phyloP scores from a whole-genome alignment of 1,140 invertebrate species.

The Bombus breviceps region DNA sequence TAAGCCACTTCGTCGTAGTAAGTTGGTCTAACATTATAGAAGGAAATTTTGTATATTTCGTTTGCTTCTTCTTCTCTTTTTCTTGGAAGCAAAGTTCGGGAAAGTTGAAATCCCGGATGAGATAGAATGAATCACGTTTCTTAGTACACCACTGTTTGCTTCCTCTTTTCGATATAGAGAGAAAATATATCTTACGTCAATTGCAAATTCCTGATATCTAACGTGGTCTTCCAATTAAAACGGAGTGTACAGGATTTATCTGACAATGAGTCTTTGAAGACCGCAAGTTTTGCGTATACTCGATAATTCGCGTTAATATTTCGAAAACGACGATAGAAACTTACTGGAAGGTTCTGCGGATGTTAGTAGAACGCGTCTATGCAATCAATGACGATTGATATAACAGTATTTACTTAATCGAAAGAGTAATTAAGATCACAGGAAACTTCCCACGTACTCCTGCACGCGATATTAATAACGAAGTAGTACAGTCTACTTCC shows the following conservation, averaged over 20 bases:
- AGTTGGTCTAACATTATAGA: not conserved
- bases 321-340: not conserved
- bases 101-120: not conserved
- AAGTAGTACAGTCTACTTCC: not conserved
- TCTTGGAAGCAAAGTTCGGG: not conserved
- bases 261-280: not conserved
- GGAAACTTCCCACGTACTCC: not conserved
- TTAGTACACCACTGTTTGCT: not conserved
- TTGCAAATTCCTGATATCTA: not conserved
- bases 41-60: not conserved
- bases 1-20: not conserved
- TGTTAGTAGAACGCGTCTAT: not conserved
- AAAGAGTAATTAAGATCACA: conserved; percentile 5
- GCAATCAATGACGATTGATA: not conserved
- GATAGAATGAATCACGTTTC: conserved; percentile 1
- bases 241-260: not conserved
- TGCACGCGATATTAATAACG: conserved; percentile 6
- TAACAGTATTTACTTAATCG: not conserved
- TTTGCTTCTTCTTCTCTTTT: not conserved
- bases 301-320: not conserved
- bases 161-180: not conserved
- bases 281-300: no score
- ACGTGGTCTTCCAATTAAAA: not conserved
- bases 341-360: not conserved
- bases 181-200: not conserved